Evolutionary conservation across 2,113 vertebrate genomes (phyloP).

Genomic region (Cyprinus carpio): DNA sequence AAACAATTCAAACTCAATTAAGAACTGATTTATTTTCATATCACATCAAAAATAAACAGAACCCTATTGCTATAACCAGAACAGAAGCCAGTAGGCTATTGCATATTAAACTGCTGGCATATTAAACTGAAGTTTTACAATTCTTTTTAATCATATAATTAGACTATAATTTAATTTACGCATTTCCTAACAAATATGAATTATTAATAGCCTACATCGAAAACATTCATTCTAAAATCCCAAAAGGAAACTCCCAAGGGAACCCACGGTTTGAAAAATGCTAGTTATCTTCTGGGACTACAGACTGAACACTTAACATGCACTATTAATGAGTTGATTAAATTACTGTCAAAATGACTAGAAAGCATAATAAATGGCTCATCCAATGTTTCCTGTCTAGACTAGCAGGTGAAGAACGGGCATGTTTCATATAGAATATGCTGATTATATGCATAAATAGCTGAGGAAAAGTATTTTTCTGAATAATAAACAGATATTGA

Average conservation of each 20-base stretch:
- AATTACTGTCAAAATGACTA: slow-evolving; percentile 5
- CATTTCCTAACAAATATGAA: neutral
- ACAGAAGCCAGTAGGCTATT: neutral
- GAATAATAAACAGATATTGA: neutral
- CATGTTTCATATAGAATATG: neutral
- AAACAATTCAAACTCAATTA: too few relatives aligned
- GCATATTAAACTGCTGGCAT: neutral
- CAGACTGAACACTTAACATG: slow-evolving; percentile 8
- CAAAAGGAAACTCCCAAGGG: neutral
- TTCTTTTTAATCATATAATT: neutral
- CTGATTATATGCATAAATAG: too few relatives aligned
- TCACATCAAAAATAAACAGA: neutral
- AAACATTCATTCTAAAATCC: neutral
- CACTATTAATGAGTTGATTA: slow-evolving; percentile 13
- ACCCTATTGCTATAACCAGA: neutral
- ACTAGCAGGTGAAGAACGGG: neutral
- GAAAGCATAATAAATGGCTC: neutral
- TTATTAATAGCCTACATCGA: neutral
- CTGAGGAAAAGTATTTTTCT: neutral
- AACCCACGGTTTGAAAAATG: neutral
- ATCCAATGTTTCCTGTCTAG: neutral
- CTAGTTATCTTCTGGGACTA: neutral
- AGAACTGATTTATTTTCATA: neutral
- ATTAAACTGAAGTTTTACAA: neutral
- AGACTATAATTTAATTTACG: neutral